Base-by-base conservation (phyloP, 1,140 invertebrate species). In the Drosophila carrolli region DNA sequence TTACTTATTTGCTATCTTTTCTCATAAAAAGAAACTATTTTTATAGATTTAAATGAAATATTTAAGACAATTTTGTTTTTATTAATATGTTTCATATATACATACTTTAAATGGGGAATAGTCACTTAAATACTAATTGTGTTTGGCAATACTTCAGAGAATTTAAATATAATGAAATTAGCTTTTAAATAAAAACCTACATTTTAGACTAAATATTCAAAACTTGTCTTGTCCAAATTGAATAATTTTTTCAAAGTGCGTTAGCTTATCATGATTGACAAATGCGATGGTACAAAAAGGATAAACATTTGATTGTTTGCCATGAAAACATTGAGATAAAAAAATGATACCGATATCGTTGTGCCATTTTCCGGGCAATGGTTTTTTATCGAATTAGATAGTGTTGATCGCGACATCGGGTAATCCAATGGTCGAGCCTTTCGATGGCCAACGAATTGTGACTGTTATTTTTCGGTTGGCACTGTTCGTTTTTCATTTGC, bases 401-500 rank as follows among this genome's bases (percentile, higher is more conserved):
- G 48, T 37, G 35, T 60, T 37, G 14, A 14, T 11, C 3, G 16
- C 1, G 29, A 40, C 50, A 53, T 61, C 51, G 63, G 65, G 75
- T 71, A 63, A 23, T 13, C 8, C 16, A 10, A 0, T 37, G 40
- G 46, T 75, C 73, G 73, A 56, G 32, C 13, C 56, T n/a, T 51
- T 9, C 11, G 13, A 5, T 27, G 10, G 10, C 2, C 5, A 19
- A 7, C 37, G 37, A 57, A 38, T 50, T 16, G 40, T 16, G 23
- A 23, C 55, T 44, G 51, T 75, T 75, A 51, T 55, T 63, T 75
- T 63, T 56, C 62, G 78, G 66, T 77, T 65, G 65, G 66, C 61
- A 48, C 67, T 72, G 65, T 86, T 86, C 81, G 68, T 86, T 86
- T 86, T 86, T 86, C 84, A 89, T 89, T 89, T 89, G 84, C 84